These are phyloP conservation scores for Dastarcus helophoroides DNA, from an alignment of 2,888 invertebrate genomes.

Conservation along the genomic window DNA sequence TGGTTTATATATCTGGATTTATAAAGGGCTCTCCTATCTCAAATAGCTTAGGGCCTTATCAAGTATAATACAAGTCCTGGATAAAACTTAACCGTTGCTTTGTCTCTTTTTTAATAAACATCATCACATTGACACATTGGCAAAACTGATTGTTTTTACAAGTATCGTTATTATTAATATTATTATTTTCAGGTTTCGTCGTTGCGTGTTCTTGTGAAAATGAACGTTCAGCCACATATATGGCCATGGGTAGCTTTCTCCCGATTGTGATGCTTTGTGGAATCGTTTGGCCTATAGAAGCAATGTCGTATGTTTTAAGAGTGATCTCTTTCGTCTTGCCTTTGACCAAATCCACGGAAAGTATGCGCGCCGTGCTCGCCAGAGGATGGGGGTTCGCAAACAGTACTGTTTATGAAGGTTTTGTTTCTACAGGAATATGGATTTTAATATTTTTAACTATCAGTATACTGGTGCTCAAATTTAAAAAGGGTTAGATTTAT, in stretches of 20 bases:
- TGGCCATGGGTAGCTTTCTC: conserved; percentile 75
- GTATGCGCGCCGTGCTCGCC: conserved; percentile 72
- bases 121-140: neutral
- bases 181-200: conserved; percentile 59
- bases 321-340: conserved; percentile 63
- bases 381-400: conserved; percentile 67
- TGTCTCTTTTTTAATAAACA: neutral
- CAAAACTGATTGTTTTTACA: conserved; percentile 3
- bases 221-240: conserved; percentile 73
- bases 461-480: conserved; percentile 67
- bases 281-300: conserved; percentile 92
- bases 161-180: neutral
- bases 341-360: conserved; percentile 78
- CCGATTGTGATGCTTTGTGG: conserved; percentile 80
- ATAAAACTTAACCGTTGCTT: too few relatives aligned
- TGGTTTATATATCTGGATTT: too few relatives aligned
- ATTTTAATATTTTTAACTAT: conserved; percentile 61
- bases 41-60: too few relatives aligned
- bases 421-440: conserved; percentile 68
- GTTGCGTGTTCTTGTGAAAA: conserved; percentile 70
- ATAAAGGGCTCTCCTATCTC: too few relatives aligned
- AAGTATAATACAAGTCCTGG: too few relatives aligned
- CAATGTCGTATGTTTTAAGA: conserved; percentile 68
- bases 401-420: conserved; percentile 70
- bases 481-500: conserved; percentile 63